Evolutionary conservation across 2,888 invertebrate genomes (phyloP), one percentile per base, ranked within the genome.

Genomic region (Oxyteleia sp.): DNA sequence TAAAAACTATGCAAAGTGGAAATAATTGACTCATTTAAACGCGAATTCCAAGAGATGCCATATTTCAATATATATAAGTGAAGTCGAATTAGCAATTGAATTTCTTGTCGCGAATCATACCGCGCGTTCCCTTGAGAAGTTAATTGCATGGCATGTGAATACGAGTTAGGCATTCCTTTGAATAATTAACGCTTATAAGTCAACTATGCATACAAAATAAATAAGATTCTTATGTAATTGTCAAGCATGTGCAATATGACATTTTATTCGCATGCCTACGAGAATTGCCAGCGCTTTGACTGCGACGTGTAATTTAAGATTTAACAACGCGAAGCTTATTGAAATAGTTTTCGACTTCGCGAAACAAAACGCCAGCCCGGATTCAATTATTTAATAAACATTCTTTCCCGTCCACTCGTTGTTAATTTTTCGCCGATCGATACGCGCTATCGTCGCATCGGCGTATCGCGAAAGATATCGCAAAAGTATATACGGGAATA

Each of bases 201-300:
- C 57, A 66, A 76, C 63, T 82, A 76, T 82, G 82, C 71, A 47
- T 66, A 51, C 66, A 64, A 75, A 76, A 82, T 82, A 76, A 76
- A 82, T 76, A 82, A 71, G 53, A 71, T 76, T 82, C 76, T 82
- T 66, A 71, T 71, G 71, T 82, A 82, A 82, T 82, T 82, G 82
- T 45, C 45, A 71, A 45, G 76, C 26, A 76, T 76, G 64, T 53
- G 76, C 76, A 76, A 75, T 75, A 75, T 71, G 71, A 82, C 69
- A 51, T 82, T 82, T 76, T 82, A 76, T 69, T 75, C 47, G 76
- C 69, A 63, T 82, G 49, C 82, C 76, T 26, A 53, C 53, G 35
- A 53, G 45, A 64, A 82, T 76, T 59, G 71, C 64, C 51, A 10
- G n/a, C n/a, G 51, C 64, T 76, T 47, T 71, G 59, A 82, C 64